These are phyloP conservation scores for Odontocolon sp. DNA, from an alignment of 2,888 invertebrate species.

Conservation along the genomic window DNA sequence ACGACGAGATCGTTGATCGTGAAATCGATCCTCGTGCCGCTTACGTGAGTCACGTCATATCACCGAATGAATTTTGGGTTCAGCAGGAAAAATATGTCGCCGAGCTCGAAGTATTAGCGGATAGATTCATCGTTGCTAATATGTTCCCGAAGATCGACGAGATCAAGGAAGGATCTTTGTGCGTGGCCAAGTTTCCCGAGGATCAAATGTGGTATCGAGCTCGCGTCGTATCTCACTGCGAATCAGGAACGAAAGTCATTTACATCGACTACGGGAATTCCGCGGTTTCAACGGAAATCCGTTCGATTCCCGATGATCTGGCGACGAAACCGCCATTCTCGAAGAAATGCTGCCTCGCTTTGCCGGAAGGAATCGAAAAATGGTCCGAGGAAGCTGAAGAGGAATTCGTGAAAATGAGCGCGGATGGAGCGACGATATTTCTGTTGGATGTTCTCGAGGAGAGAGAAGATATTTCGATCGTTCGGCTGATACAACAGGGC, in stretches of 20 bases:
- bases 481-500: constrained; percentile 85
- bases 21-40: constrained; percentile 82
- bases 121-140: constrained; percentile 82
- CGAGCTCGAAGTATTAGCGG: constrained; percentile 85
- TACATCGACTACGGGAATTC: constrained; percentile 89
- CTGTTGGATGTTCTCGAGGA: constrained; percentile 83
- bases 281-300: constrained; percentile 84
- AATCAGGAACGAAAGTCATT: constrained; percentile 83
- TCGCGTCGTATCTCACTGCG: constrained; percentile 84
- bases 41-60: constrained; percentile 86
- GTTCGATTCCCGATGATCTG: constrained; percentile 84
- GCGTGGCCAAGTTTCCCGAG: constrained; percentile 86
- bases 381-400: constrained; percentile 79
- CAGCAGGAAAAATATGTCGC: constrained; percentile 85
- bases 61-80: constrained; percentile 88
- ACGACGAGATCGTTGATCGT: constrained; percentile 71
- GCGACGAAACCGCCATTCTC: constrained; percentile 84
- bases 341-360: constrained; percentile 84
- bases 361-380: constrained; percentile 80
- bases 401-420: constrained; percentile 77
- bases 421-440: constrained; percentile 82
- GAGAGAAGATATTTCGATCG: constrained; percentile 84
- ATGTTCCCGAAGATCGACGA: constrained; percentile 82
- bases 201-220: constrained; percentile 87
- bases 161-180: constrained; percentile 84